Evolutionary conservation across 2,888 invertebrate genomes (phyloP), one percentile per base, ranked within the genome.

Genomic region (Euplagia quadripunctaria): DNA sequence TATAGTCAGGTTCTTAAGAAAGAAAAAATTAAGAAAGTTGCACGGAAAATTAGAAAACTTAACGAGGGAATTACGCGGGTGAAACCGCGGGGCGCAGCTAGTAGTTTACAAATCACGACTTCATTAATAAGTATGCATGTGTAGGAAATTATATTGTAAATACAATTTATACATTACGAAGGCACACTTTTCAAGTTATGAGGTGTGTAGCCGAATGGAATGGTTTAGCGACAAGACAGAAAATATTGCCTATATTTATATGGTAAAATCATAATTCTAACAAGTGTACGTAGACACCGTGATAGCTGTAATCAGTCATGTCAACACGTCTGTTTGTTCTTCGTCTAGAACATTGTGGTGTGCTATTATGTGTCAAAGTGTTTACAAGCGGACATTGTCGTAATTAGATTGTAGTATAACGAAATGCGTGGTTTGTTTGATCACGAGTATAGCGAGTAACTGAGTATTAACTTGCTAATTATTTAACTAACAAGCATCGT

Each of bases 321-420:
- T 72, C 72, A 72, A 72, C 72, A 72, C 17, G 31, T 61, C 17
- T 72, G 72, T 72, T 72, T 72, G 72, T 72, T 63, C 20, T 31
- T 16, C 14, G 12, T 49, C 58, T 61, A 31, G 66, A 66, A 71
- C 71, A 65, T 51, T 52, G 67, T 69, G 20, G 31, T 46, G 49
- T 7, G 42, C 16, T 52, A 68, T 69, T 64, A 20, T 31, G 55
- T 55, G 43, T 20, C 31, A 65, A 31, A 41, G 42, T 55, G 70
- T 70, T 51, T 41, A 66, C 51, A 66, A 16, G 31, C 17, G 41
- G 12, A 16, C n/a, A 16, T 31, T 8, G 41, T 17, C 9, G 4
- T 42, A 51, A 70, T 52, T 64, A 70, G 41, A 51, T 64, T 64
- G 20, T 51, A 51, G 51, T 51, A 64, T 42, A 49, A 61, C 31